Conservation (phyloP, 2,888 invertebrate species). For the Serrognathus titanus region DNA sequence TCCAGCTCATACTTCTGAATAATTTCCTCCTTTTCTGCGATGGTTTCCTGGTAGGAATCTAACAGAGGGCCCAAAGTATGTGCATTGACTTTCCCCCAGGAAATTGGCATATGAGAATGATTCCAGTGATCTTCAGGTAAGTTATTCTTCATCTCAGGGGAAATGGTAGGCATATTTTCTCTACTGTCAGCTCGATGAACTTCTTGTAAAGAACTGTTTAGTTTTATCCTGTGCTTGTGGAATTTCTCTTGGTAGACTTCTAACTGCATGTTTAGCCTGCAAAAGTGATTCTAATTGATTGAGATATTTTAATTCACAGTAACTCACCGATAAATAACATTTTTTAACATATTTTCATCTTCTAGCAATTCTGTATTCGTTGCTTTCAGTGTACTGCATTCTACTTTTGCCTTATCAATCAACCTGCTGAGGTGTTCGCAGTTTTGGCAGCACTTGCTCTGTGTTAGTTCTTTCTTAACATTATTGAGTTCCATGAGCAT, state of each 20-base stretch:
- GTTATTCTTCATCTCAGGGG: slow-evolving; percentile 18
- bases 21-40: slow-evolving; percentile 71
- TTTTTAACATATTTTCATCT: slow-evolving; percentile 72
- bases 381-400: slow-evolving; percentile 52
- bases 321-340: slow-evolving; percentile 64
- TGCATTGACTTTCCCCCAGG: slow-evolving; percentile 57
- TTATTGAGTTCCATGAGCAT: slow-evolving; percentile 54
- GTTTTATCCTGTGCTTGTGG: slow-evolving; percentile 41
- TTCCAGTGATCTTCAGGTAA: slow-evolving; percentile 39
- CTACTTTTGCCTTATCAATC: slow-evolving; percentile 52
- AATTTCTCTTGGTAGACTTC: slow-evolving; percentile 73
- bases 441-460: slow-evolving; percentile 48
- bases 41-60: slow-evolving; percentile 75
- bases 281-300: slow-evolving; percentile 3
- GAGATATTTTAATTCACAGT: not conserved
- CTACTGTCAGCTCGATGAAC: slow-evolving; percentile 8
- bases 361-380: slow-evolving; percentile 59
- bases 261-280: slow-evolving; percentile 70
- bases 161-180: slow-evolving; percentile 14
- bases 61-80: slow-evolving; percentile 70
- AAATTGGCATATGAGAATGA: slow-evolving; percentile 48
- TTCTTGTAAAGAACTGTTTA: slow-evolving; percentile 3
- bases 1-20: slow-evolving; percentile 68
- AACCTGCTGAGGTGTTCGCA: slow-evolving; percentile 50
- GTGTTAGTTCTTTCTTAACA: slow-evolving; percentile 51